phyloP scores from a whole-genome alignment of 2,888 invertebrate species.

The Torymus auratus region DNA sequence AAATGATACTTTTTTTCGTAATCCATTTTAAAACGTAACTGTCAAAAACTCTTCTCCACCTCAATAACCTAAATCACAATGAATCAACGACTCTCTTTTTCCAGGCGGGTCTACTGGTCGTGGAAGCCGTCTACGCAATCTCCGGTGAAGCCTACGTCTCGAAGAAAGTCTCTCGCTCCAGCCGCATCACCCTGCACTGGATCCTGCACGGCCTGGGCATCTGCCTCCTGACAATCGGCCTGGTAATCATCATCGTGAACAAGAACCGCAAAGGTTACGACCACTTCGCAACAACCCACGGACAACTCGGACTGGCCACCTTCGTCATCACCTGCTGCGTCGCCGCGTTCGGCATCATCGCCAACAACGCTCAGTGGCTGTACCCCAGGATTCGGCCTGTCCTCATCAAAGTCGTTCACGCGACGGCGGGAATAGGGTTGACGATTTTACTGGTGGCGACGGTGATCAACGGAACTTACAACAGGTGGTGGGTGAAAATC shows the following conservation, averaged over 20 bases:
- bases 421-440: slow-evolving; percentile 67
- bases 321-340: slow-evolving; percentile 64
- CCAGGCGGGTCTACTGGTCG: slow-evolving; percentile 68
- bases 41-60: too few relatives aligned
- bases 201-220: slow-evolving; percentile 68
- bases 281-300: slow-evolving; percentile 69
- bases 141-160: slow-evolving; percentile 71
- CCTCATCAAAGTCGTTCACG: slow-evolving; percentile 70
- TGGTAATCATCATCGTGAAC: slow-evolving; percentile 68
- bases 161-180: slow-evolving; percentile 63
- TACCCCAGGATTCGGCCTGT: slow-evolving; percentile 70
- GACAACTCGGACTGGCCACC: slow-evolving; percentile 68
- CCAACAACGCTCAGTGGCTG: slow-evolving; percentile 71
- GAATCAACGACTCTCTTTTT: not conserved
- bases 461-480: slow-evolving; percentile 70
- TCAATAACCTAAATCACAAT: too few relatives aligned
- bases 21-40: too few relatives aligned
- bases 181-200: slow-evolving; percentile 71
- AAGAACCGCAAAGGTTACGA: slow-evolving; percentile 61
- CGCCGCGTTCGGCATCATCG: slow-evolving; percentile 67
- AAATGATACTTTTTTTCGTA: too few relatives aligned
- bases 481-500: slow-evolving; percentile 63
- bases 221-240: slow-evolving; percentile 64
- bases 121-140: slow-evolving; percentile 70
- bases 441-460: slow-evolving; percentile 68